Percentiles rank a stretch among this genome's conserved stretches.
Conservation (phyloP, 2,797 vertebrate species). For the Sebastes aleutianus region DNA sequence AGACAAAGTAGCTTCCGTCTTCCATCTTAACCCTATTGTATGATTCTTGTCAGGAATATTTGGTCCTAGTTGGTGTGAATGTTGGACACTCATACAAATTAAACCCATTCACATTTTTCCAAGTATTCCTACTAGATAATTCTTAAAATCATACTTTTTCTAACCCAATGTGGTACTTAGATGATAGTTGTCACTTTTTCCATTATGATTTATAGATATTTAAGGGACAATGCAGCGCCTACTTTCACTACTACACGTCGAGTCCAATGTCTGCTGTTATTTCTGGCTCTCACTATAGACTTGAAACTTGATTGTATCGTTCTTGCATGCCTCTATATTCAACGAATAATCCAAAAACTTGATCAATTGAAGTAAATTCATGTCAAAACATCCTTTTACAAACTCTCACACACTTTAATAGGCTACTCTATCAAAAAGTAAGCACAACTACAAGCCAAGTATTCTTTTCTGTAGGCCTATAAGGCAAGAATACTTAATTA, state of each 20-base stretch:
- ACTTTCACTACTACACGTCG: neutral
- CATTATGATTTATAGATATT: neutral
- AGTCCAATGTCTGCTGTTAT: neutral
- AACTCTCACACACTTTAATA: too few species aligned
- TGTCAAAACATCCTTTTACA: too few species aligned
- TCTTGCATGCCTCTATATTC: accelerated
- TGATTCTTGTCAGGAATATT: neutral
- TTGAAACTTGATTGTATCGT: too few species aligned
- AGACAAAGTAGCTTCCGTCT: neutral
- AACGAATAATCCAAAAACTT: too few species aligned
- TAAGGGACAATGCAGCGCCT: neutral
- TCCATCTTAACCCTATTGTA: neutral
- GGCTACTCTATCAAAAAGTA: too few species aligned
- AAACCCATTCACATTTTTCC: too few species aligned
- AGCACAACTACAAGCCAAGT: too few species aligned
- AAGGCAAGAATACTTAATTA: too few species aligned
- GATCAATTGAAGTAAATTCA: accelerated
- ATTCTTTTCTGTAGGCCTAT: too few species aligned
- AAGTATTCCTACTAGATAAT: neutral
- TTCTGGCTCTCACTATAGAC: neutral
- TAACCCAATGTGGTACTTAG: neutral
- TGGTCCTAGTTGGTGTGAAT: neutral
- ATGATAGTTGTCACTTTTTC: neutral
- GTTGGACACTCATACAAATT: too few species aligned
- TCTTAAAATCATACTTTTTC: neutral